Evolutionary conservation across 2,113 vertebrate species (phyloP), one percentile per base, ranked within the genome.

Genomic region (Istiophorus platypterus): DNA sequence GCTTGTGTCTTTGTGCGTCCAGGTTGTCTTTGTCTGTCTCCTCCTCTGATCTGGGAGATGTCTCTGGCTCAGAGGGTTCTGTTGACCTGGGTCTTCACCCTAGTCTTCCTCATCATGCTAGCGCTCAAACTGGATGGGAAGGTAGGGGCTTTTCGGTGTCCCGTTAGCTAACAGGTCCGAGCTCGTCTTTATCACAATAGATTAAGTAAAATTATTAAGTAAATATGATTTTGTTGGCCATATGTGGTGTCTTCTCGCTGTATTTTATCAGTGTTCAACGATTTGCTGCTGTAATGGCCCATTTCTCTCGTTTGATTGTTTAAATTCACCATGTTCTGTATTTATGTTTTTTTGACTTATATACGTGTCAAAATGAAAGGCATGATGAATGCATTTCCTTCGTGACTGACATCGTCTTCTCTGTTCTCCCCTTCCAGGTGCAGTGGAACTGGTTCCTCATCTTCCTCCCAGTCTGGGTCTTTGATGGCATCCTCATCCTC

Each of bases 371-470:
- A 49, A 49, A 7, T 12, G 47, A 49, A 15, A 52, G 22, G 2
- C 17, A 20, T 51, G 27, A n/a, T 41, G 34, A 66, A 74, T n/a
- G 10, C 13, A 24, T 51, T 24, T 10, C 13, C 17, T 54, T 4
- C 47, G 6, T 18, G 22, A 65, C 12, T 37, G 9, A 15, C 13
- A 26, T 4, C 24, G 31, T 27, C n/a, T 15, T 45, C n/a, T 41
- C 2, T 5, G 12, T 52, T 4, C 65, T 27, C 5, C 75, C 34
- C 14, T 24, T 61, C 22, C 78, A 93, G 92, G 97, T 97, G 9
- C 96, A 96, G 0, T 98, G 98, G 98, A 99, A 96, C 94, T 99
- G 98, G 97, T 98, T 99, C 91, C 96, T 98, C 72, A 97, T 99
- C 90, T 99, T 99, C 67, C 97, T 98, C 78, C 98, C 97, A 0